Percentiles rank a stretch among this genome's conserved stretches.
Conservation (phyloP, 1,140 invertebrate species). For the Panonychus citri region DNA sequence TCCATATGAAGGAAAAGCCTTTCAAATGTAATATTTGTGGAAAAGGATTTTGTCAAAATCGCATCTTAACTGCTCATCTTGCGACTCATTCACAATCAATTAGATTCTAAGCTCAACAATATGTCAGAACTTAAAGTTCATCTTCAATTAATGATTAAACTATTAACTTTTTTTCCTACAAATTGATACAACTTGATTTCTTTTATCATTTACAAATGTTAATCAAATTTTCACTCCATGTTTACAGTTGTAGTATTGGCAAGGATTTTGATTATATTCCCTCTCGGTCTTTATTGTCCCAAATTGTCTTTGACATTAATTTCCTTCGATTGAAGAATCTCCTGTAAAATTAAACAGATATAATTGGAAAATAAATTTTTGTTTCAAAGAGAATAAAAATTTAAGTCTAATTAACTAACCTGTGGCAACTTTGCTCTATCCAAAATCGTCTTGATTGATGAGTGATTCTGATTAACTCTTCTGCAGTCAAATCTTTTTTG, state of each 20-base stretch:
- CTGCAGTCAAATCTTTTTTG: not conserved
- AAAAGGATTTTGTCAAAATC: slow-evolving; percentile 86
- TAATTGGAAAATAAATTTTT: not conserved
- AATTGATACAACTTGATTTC: no score
- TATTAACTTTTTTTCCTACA: no score
- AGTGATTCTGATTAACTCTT: slow-evolving; percentile 46
- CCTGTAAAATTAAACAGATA: not conserved
- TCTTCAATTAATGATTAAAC: no score
- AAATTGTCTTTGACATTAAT: not conserved
- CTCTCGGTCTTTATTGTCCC: not conserved
- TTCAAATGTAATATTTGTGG: slow-evolving; percentile 86
- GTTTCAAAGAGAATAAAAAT: not conserved
- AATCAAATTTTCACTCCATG: no score
- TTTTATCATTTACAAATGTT: no score
- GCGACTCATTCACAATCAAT: slow-evolving; percentile 38
- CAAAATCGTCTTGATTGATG: slow-evolving; percentile 54
- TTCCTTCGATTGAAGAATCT: not conserved
- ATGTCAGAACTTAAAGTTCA: no score
- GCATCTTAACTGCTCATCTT: slow-evolving; percentile 78
- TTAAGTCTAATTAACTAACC: not conserved
- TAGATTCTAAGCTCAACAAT: no score
- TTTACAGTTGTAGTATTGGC: no score
- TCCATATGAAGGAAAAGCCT: slow-evolving; percentile 77
- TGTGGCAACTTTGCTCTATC: slow-evolving; percentile 18
- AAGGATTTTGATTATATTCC: not conserved